Evolutionary conservation across 2,113 vertebrate genomes (phyloP).

Genomic region (Thamnaconus septentrionalis): DNA sequence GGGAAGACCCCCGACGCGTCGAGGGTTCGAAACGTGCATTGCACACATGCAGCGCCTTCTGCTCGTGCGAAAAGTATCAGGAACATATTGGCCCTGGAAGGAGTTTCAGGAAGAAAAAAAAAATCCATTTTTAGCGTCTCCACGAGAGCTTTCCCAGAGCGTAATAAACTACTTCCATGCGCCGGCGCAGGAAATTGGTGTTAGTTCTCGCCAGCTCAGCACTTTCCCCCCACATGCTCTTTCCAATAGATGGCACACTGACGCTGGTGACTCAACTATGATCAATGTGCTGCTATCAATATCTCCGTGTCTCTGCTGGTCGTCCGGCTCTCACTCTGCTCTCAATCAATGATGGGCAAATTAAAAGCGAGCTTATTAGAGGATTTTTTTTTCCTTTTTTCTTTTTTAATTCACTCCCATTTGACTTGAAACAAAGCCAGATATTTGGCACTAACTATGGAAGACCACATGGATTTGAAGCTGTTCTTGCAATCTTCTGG

Average conservation of each 20-base stretch:
- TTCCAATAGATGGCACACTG: constrained; percentile 52
- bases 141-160: constrained; percentile 45
- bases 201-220: constrained; percentile 57
- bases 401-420: neutral
- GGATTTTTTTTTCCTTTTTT: constrained; percentile 3
- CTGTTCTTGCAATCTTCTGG: too few relatives aligned
- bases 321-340: constrained; percentile 20
- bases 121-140: constrained; percentile 66
- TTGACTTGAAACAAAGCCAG: constrained; percentile 10
- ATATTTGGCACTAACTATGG: neutral
- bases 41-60: constrained; percentile 44
- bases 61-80: constrained; percentile 55
- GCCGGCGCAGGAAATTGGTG: constrained; percentile 41
- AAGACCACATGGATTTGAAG: neutral
- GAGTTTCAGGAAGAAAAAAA: constrained; percentile 26
- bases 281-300: constrained; percentile 64
- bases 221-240: constrained; percentile 47
- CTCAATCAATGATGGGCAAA: constrained; percentile 35
- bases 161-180: constrained; percentile 51
- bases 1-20: too few relatives aligned
- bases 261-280: constrained; percentile 51
- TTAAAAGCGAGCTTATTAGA: constrained; percentile 21
- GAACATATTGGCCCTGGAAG: constrained; percentile 45
- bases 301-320: constrained; percentile 33
- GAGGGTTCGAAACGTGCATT: too few relatives aligned